These are phyloP conservation scores for Gavialis gangeticus DNA, from an alignment of 2,113 vertebrate species.

Conservation along the genomic window DNA sequence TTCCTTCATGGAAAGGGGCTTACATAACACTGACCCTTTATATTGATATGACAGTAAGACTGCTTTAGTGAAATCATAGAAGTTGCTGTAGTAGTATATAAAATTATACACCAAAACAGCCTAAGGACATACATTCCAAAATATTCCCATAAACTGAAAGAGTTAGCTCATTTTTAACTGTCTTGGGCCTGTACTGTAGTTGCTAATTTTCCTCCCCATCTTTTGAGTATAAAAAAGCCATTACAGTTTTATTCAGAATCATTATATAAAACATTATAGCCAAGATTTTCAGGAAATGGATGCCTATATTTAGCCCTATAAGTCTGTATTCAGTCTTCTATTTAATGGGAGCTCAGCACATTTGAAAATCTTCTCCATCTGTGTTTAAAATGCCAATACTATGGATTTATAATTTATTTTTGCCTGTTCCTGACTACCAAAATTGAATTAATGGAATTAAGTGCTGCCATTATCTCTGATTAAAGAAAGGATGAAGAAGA, in stretches of 20 bases:
- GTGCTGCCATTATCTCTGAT: rapidly evolving
- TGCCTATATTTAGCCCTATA: neutral
- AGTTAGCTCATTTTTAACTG: neutral
- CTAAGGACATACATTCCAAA: no score
- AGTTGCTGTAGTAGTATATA: no score
- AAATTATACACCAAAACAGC: no score
- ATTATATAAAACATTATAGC: neutral
- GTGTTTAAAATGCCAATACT: neutral
- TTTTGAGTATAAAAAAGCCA: neutral
- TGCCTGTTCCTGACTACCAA: neutral
- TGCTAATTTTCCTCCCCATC: neutral
- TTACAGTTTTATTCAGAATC: neutral
- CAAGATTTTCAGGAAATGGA: neutral
- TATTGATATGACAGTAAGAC: no score
- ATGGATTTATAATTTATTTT: neutral
- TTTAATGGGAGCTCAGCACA: neutral
- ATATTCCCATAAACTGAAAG: no score
- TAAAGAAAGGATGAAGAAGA: neutral
- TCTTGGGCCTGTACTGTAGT: neutral
- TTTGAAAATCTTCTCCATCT: neutral
- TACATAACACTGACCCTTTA: no score
- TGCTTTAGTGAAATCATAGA: no score
- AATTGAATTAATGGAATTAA: neutral
- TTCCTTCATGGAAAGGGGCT: no score
- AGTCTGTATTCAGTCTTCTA: neutral